Base-by-base conservation (phyloP, 1,140 invertebrate species). In the Sycophaga agraensis region DNA sequence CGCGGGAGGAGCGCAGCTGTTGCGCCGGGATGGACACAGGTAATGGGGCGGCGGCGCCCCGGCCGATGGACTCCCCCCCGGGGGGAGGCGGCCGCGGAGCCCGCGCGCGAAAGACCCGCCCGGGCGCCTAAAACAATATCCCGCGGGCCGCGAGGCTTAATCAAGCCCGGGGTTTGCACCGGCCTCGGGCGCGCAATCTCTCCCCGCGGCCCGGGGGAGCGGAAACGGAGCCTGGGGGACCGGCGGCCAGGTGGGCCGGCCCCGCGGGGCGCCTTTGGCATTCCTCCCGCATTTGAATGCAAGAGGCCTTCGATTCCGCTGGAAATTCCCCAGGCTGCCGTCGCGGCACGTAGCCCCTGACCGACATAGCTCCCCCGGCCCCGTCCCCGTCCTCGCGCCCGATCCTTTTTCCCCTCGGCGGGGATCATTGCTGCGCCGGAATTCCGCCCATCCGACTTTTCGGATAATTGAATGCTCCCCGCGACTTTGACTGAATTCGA, bases 231-330 rank as follows among this genome's bases (percentile, higher is more conserved):
- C 17, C 35, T n/a, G 22, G 11, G 22, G 14, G 34, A 34, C 42
- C 42, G 9, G 14, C 14, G 17, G 42, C 4, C 22, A 43, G 17
- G 24, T 53, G 50, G 12, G 26, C 28, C 17, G 12, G 16, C 34
- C 17, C 39, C 22, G 26, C 26, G 34, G 19, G 11, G 28, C 17
- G 14, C 26, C 62, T 55, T 12, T 45, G 17, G 31, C 42, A 58
- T 40, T 46, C 56, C 26, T 28, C 31, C n/a, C 53, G 55, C 58
- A 67, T 67, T 64, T 65, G 63, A 67, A 67, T 67, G 45, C 64
- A 64, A 67, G 65, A 65, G 40, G 49, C 21, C 53, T 67, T 46
- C 63, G 65, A 67, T 67, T 63, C 37, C 56, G 24, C 42, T 58
- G 42, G 45, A 54, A 60, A 65, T 63, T 63, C 28, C 46, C 53